Percentiles rank a stretch among this genome's conserved stretches.
Conservation (phyloP, 2,797 vertebrate genomes). For the Alca torda region DNA sequence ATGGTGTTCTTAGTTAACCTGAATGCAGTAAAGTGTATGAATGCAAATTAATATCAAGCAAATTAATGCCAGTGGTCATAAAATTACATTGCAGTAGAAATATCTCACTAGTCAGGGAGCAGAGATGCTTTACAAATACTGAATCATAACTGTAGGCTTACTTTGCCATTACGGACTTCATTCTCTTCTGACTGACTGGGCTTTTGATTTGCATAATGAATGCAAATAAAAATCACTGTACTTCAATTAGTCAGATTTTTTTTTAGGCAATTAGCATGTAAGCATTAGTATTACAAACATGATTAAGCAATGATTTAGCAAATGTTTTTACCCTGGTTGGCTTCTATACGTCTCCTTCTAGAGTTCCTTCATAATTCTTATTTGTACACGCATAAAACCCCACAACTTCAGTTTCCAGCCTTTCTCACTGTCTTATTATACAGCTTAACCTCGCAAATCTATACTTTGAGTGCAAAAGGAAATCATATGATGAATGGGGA, state of each 20-base stretch:
- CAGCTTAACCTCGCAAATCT: not conserved
- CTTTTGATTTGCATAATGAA: constrained; percentile 35
- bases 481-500: not conserved
- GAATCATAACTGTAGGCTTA: not conserved
- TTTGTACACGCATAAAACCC: not conserved
- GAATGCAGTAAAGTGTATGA: not conserved
- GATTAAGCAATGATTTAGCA: constrained; percentile 33
- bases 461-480: not conserved
- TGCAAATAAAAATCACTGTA: constrained; percentile 28
- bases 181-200: constrained; percentile 1
- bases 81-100: not conserved
- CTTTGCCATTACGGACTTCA: not conserved
- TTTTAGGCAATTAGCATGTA: constrained; percentile 36
- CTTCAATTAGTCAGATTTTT: not conserved
- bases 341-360: not conserved
- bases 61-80: not conserved
- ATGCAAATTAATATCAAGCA: not conserved
- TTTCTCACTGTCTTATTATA: not conserved
- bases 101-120: not conserved
- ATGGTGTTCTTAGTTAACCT: not conserved
- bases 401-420: not conserved
- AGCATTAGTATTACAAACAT: constrained; percentile 19
- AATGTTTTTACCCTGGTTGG: not conserved
- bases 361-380: not conserved
- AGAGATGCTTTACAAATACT: not conserved